phyloP scores from a whole-genome alignment of 2,797 vertebrate species.

The Crocidura indochinensis region DNA sequence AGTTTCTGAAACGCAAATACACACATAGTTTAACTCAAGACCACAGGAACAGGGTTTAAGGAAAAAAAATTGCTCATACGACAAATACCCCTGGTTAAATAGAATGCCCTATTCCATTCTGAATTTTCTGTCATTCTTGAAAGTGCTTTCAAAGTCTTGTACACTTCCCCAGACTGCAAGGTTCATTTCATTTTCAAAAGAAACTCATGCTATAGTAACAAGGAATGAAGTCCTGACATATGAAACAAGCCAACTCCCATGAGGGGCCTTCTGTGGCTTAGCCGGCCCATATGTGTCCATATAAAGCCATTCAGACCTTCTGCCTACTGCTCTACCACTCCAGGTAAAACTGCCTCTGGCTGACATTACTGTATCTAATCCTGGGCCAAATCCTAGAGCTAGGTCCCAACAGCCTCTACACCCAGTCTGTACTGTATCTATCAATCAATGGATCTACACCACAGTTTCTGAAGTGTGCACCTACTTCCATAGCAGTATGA shows the following conservation, averaged over 20 bases:
- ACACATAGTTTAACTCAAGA: neutral
- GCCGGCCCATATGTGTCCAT: neutral
- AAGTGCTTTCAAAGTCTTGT: neutral
- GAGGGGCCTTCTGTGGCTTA: neutral
- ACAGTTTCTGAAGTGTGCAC: neutral
- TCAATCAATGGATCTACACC: too few species aligned
- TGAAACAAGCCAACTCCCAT: constrained; percentile 22
- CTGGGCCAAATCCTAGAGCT: too few species aligned
- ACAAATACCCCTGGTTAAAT: too few species aligned
- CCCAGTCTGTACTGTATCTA: too few species aligned
- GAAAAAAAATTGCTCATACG: too few species aligned
- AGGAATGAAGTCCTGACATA: constrained; percentile 5
- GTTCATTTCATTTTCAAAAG: constrained; percentile 26
- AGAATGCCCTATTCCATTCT: too few species aligned
- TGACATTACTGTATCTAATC: too few species aligned
- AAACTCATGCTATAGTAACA: neutral
- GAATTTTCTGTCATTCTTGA: constrained; percentile 28
- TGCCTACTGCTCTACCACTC: too few species aligned
- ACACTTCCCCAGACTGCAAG: neutral
- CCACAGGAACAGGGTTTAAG: neutral
- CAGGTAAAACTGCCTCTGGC: too few species aligned
- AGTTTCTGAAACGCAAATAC: too few species aligned
- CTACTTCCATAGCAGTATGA: too few species aligned
- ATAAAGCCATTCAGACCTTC: constrained; percentile 3
- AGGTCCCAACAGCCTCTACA: too few species aligned